Evolutionary conservation across 2,113 vertebrate genomes (phyloP).

Genomic region (Gasterosteus aculeatus): DNA sequence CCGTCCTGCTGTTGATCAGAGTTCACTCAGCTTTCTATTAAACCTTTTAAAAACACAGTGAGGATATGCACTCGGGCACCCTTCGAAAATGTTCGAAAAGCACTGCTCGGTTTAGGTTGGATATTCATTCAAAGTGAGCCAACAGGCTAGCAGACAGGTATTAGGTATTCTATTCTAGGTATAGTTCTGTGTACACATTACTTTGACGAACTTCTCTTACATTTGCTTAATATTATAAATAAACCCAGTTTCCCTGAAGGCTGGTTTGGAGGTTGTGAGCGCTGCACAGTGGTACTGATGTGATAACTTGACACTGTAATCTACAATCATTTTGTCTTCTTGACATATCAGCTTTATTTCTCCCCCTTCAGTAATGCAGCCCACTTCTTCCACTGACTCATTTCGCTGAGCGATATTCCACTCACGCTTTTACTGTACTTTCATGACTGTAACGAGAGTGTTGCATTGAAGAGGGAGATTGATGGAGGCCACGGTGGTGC

Average conservation of each 20-base stretch:
- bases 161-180: neutral
- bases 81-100: neutral
- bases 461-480: slow-evolving; percentile 31
- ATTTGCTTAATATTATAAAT: neutral
- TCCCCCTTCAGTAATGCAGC: neutral
- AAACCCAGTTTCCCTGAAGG: neutral
- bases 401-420: neutral
- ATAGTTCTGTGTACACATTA: neutral
- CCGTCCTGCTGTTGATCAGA: neutral
- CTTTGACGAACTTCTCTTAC: neutral
- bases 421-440: slow-evolving; percentile 11
- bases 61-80: too few species aligned
- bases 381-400: neutral
- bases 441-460: slow-evolving; percentile 14
- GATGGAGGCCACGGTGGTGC: slow-evolving; percentile 28
- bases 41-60: neutral
- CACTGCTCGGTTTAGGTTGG: neutral
- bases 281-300: neutral
- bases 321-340: slow-evolving; percentile 13
- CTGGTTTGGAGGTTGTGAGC: too few species aligned
- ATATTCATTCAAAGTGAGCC: neutral
- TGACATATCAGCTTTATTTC: slow-evolving; percentile 11
- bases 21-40: neutral
- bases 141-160: neutral
- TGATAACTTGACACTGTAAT: slow-evolving; percentile 19